Percentiles rank a stretch among this genome's conserved stretches.
Conservation (phyloP, 2,888 invertebrate genomes). For the Prenolepis imparis region DNA sequence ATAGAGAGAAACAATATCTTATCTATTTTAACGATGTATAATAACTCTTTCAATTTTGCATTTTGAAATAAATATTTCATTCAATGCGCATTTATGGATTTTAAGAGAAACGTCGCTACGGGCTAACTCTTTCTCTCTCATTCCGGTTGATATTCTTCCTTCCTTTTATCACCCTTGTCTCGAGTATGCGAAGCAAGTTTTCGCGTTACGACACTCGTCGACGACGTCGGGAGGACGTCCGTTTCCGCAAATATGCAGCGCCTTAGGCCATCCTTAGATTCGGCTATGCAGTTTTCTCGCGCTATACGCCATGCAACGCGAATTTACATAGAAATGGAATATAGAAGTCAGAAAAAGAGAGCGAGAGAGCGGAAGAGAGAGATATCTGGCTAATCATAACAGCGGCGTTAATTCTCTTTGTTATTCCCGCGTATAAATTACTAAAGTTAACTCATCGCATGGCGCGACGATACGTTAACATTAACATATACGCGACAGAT, state of each 20-base stretch:
- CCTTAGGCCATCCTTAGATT: constrained; percentile 12
- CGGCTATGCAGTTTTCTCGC: constrained; percentile 6
- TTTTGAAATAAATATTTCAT: constrained; percentile 1
- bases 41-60: neutral
- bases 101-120: constrained; percentile 2
- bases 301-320: constrained; percentile 33
- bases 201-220: constrained; percentile 12
- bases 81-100: neutral
- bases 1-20: neutral
- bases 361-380: neutral
- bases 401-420: constrained; percentile 60
- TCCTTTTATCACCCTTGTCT: neutral
- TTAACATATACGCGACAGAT: neutral
- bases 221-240: neutral
- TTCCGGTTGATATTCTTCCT: constrained; percentile 8
- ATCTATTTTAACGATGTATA: neutral
- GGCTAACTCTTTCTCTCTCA: neutral
- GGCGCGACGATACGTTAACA: neutral
- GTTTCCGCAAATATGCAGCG: constrained; percentile 36
- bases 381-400: constrained; percentile 51
- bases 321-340: constrained; percentile 74
- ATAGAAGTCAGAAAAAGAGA: neutral
- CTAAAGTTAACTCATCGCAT: neutral
- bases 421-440: constrained; percentile 52
- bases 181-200: constrained; percentile 33